These are phyloP conservation scores for Megaptera novaeangliae DNA, from an alignment of 2,113 vertebrate genomes.

Conservation along the genomic window DNA sequence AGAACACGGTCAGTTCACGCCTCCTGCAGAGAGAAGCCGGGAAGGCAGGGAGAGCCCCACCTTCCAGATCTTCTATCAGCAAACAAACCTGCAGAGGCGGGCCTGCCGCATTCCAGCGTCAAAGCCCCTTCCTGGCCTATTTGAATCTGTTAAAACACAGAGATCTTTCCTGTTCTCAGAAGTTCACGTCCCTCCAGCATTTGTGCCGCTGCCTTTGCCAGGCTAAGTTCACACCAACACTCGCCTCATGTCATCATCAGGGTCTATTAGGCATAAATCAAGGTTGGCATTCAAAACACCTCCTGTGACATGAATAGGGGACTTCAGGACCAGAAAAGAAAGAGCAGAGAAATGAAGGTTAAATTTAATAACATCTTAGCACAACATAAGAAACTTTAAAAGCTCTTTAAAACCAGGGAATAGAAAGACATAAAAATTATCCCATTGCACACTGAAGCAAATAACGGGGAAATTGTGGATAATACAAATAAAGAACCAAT, in stretches of 20 bases:
- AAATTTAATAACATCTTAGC: slow-evolving; percentile 34
- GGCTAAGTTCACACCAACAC: background rate
- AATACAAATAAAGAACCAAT: slow-evolving; percentile 55
- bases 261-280: background rate
- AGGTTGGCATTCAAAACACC: background rate
- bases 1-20: background rate
- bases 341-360: background rate
- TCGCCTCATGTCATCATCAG: background rate
- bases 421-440: slow-evolving; percentile 43
- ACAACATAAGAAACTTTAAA: slow-evolving; percentile 38
- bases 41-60: background rate
- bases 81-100: background rate
- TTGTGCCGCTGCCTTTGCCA: background rate
- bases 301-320: background rate
- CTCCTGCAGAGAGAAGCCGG: background rate
- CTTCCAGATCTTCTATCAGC: background rate
- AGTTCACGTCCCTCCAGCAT: background rate
- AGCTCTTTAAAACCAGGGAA: slow-evolving; percentile 47
- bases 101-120: background rate
- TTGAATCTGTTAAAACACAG: accelerated
- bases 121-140: background rate
- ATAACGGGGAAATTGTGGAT: slow-evolving; percentile 44
- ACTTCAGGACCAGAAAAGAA: background rate
- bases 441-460: slow-evolving; percentile 36
- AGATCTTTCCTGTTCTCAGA: background rate